Evolutionary conservation across 2,797 vertebrate genomes (phyloP).

Genomic region (Thunnus albacares): DNA sequence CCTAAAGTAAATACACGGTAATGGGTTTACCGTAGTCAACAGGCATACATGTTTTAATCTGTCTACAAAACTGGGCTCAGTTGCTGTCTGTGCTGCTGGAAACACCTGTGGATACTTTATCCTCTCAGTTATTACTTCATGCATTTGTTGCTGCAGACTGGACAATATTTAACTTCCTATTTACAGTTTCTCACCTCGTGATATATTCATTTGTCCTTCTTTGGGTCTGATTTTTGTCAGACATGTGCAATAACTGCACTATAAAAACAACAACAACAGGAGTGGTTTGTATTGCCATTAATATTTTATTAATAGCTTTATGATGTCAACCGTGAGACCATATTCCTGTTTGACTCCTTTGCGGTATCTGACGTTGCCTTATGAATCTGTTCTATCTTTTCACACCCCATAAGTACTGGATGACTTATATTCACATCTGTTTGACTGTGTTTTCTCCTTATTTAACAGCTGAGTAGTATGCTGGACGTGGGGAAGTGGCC

Average conservation of each 20-base stretch:
- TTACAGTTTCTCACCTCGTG: background rate
- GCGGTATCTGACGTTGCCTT: background rate
- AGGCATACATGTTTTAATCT: constrained; percentile 38
- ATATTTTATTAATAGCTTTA: background rate
- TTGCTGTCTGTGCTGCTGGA: background rate
- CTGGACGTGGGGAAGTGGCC: constrained; percentile 99
- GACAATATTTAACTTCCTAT: background rate
- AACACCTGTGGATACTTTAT: background rate
- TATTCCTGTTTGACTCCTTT: background rate
- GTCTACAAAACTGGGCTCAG: constrained; percentile 5
- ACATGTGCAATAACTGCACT: background rate
- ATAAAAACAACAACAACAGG: background rate
- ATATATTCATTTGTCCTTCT: background rate
- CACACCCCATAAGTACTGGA: background rate
- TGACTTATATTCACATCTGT: background rate
- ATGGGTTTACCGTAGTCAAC: constrained; percentile 16
- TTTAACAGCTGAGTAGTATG: constrained; percentile 88
- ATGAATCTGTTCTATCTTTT: background rate
- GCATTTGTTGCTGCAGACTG: background rate
- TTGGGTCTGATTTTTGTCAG: background rate
- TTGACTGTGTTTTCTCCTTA: constrained; percentile 35
- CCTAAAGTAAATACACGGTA: constrained; percentile 5
- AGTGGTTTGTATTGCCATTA: background rate
- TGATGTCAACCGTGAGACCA: background rate
- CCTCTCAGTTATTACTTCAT: constrained; percentile 2